Conservation (phyloP, 2,888 invertebrate genomes). For the Spisula subtruncata region DNA sequence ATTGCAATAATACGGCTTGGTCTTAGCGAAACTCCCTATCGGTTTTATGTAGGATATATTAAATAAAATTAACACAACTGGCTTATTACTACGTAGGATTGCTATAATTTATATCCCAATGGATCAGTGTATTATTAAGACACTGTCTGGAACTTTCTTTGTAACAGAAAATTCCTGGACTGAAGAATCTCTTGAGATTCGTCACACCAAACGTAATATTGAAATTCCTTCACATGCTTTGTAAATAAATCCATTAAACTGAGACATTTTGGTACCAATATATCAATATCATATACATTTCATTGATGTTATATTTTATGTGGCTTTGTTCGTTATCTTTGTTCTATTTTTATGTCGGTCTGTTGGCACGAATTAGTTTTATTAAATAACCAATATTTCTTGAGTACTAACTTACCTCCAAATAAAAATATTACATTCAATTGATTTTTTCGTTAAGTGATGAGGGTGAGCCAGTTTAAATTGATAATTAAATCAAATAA, state of each 20-base stretch:
- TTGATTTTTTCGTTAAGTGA: too few relatives aligned
- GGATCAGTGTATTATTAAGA: conserved; percentile 3
- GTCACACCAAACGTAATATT: conserved; percentile 14
- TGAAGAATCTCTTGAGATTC: conserved; percentile 5
- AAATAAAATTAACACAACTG: background rate
- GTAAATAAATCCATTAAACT: conserved; percentile 5
- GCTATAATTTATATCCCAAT: background rate
- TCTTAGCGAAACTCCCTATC: background rate
- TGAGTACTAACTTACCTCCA: too few relatives aligned
- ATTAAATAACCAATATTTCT: too few relatives aligned
- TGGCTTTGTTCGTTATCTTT: background rate
- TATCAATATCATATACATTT: background rate
- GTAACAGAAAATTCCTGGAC: background rate
- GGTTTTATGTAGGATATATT: background rate
- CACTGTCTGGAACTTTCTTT: background rate
- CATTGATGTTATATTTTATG: background rate
- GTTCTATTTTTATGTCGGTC: too few relatives aligned
- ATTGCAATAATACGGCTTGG: background rate
- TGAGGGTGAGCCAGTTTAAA: too few relatives aligned
- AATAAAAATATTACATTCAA: too few relatives aligned
- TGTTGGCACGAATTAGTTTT: too few relatives aligned
- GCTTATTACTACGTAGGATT: background rate
- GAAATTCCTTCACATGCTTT: background rate
- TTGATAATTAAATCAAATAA: too few relatives aligned
- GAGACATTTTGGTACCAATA: background rate